Percentiles rank a stretch among this genome's conserved stretches.
Conservation (phyloP, 2,113 vertebrate genomes). For the Meriones unguiculatus region DNA sequence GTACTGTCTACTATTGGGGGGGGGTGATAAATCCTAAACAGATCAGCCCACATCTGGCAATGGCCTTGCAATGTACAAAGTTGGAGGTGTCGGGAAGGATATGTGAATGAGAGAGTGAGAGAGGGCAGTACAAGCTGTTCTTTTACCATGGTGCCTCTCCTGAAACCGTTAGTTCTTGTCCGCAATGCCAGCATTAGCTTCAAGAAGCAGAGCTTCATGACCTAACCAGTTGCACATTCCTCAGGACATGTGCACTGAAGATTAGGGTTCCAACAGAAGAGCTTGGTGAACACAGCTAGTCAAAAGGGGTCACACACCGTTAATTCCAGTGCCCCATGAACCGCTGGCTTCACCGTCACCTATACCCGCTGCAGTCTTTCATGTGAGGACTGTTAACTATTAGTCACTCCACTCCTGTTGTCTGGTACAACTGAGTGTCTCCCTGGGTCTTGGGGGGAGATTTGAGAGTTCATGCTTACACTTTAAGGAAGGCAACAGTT, state of each 20-base stretch:
- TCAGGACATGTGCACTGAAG: background rate
- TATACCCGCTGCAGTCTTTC: background rate
- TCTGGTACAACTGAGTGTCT: accelerated
- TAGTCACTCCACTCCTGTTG: background rate
- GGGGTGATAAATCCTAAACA: background rate
- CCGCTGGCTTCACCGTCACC: background rate
- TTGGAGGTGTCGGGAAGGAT: background rate
- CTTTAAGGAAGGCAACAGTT: background rate
- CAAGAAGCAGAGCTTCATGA: background rate
- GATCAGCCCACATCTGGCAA: background rate
- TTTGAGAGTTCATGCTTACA: background rate
- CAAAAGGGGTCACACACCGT: accelerated
- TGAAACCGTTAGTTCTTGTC: background rate
- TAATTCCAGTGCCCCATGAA: background rate
- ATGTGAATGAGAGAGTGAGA: too few relatives aligned
- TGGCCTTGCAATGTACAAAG: background rate
- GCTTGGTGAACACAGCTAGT: too few relatives aligned
- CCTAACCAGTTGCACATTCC: too few relatives aligned
- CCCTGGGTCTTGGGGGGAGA: background rate
- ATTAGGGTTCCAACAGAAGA: background rate
- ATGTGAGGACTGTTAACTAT: background rate
- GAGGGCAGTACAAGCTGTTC: background rate
- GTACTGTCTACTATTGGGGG: background rate
- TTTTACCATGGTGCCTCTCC: background rate
- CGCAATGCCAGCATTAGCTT: background rate